phyloP scores from a whole-genome alignment of 2,113 vertebrate species.

The Bos indicus region DNA sequence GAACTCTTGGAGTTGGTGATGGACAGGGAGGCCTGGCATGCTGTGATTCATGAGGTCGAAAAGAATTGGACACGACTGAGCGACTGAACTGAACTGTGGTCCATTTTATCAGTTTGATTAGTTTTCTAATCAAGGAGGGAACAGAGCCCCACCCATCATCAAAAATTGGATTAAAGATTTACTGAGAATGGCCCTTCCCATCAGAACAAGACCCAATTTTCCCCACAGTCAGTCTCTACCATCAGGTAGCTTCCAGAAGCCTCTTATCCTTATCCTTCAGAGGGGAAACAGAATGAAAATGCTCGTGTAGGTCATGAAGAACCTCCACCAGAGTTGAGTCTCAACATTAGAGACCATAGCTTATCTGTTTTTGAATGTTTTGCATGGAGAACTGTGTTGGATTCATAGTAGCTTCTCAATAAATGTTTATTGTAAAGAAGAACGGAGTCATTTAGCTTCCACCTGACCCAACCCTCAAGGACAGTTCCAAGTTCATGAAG shows the following conservation, averaged over 20 bases:
- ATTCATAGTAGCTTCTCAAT: background rate
- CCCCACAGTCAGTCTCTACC: background rate
- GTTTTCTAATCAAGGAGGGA: too few relatives aligned
- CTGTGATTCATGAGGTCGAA: rapidly evolving
- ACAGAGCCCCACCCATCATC: too few relatives aligned
- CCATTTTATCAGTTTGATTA: too few relatives aligned
- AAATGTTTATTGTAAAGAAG: background rate
- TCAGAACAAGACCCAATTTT: background rate
- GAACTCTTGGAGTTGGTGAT: background rate
- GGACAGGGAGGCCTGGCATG: background rate
- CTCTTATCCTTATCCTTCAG: background rate
- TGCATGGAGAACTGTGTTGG: background rate
- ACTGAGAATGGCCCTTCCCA: too few relatives aligned
- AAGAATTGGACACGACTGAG: background rate
- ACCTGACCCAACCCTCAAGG: background rate
- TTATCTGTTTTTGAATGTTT: background rate
- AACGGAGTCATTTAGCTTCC: background rate
- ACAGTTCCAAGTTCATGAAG: background rate
- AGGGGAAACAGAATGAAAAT: background rate
- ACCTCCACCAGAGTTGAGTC: background rate
- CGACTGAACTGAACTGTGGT: background rate
- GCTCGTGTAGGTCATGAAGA: background rate
- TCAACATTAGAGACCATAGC: background rate
- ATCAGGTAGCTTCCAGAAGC: background rate
- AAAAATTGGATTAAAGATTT: too few relatives aligned